A percentile compares a stretch with the other conserved stretches of the same genome.
These are phyloP conservation scores for Drosophila kuntzei DNA, from an alignment of 2,888 invertebrate species.

Conservation along the genomic window DNA sequence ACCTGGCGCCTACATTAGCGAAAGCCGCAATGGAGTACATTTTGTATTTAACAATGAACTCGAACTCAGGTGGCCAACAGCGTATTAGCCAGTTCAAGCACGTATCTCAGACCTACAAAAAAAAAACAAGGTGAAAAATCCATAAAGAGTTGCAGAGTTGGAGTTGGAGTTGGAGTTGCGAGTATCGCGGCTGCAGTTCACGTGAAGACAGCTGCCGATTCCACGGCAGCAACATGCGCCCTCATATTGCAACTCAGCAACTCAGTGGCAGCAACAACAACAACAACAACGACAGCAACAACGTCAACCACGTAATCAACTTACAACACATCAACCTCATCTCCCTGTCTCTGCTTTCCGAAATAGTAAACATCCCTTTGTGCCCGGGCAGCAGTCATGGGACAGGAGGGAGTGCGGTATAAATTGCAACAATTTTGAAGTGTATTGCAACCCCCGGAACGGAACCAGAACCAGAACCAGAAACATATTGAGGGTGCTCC, in stretches of 20 bases:
- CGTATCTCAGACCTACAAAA: conserved; percentile 57
- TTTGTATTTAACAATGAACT: conserved; percentile 30
- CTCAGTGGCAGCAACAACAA: conserved; percentile 49
- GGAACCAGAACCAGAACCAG: conserved; percentile 38
- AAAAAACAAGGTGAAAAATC: conserved; percentile 59
- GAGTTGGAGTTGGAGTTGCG: conserved; percentile 20
- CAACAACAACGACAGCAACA: conserved; percentile 46
- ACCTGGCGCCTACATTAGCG: conserved; percentile 66
- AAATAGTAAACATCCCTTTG: conserved; percentile 64
- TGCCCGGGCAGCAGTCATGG: neutral
- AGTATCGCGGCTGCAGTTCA: conserved; percentile 65
- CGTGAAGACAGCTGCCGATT: conserved; percentile 66
- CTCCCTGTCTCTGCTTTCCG: conserved; percentile 19
- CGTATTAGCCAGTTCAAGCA: conserved; percentile 71
- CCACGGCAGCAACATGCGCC: conserved; percentile 66
- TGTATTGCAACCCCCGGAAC: conserved; percentile 44
- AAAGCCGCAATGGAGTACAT: conserved; percentile 29
- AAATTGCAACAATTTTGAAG: conserved; percentile 65
- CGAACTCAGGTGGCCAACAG: conserved; percentile 47
- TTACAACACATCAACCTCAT: conserved; percentile 58
- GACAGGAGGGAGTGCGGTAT: conserved; percentile 15
- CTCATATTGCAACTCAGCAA: conserved; percentile 70
- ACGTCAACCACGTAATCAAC: conserved; percentile 82
- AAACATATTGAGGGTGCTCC: conserved; percentile 52
- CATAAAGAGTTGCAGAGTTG: conserved; percentile 53